Base-by-base conservation (phyloP, 2,888 invertebrate species). In the Strigamia crassipes region DNA sequence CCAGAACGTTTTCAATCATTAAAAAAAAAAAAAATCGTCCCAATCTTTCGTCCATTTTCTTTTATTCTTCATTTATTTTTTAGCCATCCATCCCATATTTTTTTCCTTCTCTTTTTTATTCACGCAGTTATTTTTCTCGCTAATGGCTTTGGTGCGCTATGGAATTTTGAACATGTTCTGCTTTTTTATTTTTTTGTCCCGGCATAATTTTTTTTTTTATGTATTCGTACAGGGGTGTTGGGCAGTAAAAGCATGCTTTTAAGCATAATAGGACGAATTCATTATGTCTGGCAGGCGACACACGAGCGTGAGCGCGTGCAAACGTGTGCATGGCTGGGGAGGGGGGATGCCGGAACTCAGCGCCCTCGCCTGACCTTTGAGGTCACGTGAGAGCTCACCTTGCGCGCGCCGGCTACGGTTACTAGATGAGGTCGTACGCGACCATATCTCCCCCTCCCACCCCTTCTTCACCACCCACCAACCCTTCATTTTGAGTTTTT, bases 331-430 rank as follows among this genome's bases (percentile, higher is more conserved):
- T 31, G 34, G 77, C n/a, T 31, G 38, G 77, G 38, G 77, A 38
- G 77, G 77, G 38, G 38, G 77, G 77, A 77, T 77, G 31, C 77
- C 77, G 77, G 77, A 77, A 77, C 77, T 77, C 31, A 77, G 77
- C 77, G 77, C 77, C 77, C 77, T 38, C 38, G 31, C 77, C 15
- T 77, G 77, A 77, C 77, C 77, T 38, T 38, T 77, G 18, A 77
- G 77, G 77, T 77, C 77, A 77, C 77, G 77, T 34, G 77, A 77
- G 77, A 77, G 77, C 77, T 34, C 77, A 34, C 77, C 77, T 77
- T 38, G 34, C 38, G 31, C 77, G 38, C 77, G 34, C 77, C 77
- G 34, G 34, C 77, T 38, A 56, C 56, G 56, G 56, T 56, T 56
- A 56, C 56, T 56, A 56, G 56, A 56, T 56, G 56, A 56, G 56